Base-by-base conservation (phyloP, 2,888 invertebrate genomes). In the Cecidostiba fungosa region DNA sequence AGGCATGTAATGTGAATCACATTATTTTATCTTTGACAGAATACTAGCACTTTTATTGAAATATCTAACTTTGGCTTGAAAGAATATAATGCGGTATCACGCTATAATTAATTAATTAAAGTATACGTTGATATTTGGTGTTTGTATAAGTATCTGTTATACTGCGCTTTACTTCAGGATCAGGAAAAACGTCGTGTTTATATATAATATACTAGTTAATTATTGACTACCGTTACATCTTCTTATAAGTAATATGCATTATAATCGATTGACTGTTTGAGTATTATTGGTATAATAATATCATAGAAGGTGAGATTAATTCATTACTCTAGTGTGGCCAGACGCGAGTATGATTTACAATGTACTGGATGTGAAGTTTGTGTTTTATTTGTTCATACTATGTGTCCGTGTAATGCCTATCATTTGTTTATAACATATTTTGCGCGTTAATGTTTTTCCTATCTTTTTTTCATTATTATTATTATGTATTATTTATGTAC, bases 181-280 rank as follows among this genome's bases (percentile, higher is more conserved):
- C 87, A 66, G 85, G 76, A 86, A 85, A 87, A 80, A 78, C 84
- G 47, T 73, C 32, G 23, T 81, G 83, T 87, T 87, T 87, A 87
- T 87, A 43, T 86, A 82, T n/a, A n/a, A 59, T 23, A 59, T 50
- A 50, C 43, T 43, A 19, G 81, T 88, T 88, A 86, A 88, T 89
- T 91, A 91, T 91, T 91, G 91, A 92, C 91, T 91, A 92, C 88
- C 87, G 89, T 91, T 32, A 89, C 89, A 87, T 84, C 80, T 50
- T 59, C 54, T 87, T 83, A 87, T 86, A 78, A 36, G 79, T 84
- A 84, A 84, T 81, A 81, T 85, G 69, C 39, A 87, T 87, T 85
- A 86, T 87, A 77, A 74, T 84, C 54, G 62, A 83, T 85, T 82
- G 81, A 85, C 77, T 86, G 76, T 32, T 80, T 81, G 83, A 80